A percentile compares a stretch with the other conserved stretches of the same genome.
Evolutionary conservation across 2,113 vertebrate genomes (phyloP).

Genomic region (Lagenorhynchus albirostris): DNA sequence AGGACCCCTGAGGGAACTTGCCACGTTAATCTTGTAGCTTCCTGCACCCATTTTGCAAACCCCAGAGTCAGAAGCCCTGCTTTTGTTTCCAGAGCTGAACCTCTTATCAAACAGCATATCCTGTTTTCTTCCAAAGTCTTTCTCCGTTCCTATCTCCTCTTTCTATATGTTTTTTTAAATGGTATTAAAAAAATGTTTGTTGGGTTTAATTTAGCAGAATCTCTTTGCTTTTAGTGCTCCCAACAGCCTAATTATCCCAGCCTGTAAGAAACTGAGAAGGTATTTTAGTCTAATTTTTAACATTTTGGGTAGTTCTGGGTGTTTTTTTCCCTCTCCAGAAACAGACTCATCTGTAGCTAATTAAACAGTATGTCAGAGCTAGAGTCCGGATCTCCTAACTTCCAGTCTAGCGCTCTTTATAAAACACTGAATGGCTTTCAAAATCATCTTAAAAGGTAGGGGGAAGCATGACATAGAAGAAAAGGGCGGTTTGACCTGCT

Average conservation of each 20-base stretch:
- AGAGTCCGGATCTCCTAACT: background rate
- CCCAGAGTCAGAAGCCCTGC: background rate
- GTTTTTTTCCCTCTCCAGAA: background rate
- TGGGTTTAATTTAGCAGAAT: conserved; percentile 67
- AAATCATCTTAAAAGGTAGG: background rate
- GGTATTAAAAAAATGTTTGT: conserved; percentile 64
- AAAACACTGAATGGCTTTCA: background rate
- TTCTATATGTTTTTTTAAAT: conserved; percentile 61
- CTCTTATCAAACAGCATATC: background rate
- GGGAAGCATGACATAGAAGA: background rate
- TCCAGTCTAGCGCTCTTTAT: background rate
- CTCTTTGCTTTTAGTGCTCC: conserved; percentile 54
- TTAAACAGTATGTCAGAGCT: background rate
- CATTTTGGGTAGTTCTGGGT: background rate
- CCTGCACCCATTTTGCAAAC: background rate
- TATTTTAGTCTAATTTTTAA: conserved; percentile 30
- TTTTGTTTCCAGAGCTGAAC: background rate
- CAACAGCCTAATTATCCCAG: conserved; percentile 50
- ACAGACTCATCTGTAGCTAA: conserved; percentile 2
- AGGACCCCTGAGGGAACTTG: background rate
- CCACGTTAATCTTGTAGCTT: background rate
- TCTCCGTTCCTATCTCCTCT: background rate
- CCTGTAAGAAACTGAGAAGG: conserved; percentile 28
- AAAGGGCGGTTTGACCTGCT: background rate
- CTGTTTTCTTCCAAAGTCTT: background rate